Percentiles rank a stretch among this genome's conserved stretches.
phyloP scores from a whole-genome alignment of 1,140 invertebrate species.

The Brachionus plicatilis region DNA sequence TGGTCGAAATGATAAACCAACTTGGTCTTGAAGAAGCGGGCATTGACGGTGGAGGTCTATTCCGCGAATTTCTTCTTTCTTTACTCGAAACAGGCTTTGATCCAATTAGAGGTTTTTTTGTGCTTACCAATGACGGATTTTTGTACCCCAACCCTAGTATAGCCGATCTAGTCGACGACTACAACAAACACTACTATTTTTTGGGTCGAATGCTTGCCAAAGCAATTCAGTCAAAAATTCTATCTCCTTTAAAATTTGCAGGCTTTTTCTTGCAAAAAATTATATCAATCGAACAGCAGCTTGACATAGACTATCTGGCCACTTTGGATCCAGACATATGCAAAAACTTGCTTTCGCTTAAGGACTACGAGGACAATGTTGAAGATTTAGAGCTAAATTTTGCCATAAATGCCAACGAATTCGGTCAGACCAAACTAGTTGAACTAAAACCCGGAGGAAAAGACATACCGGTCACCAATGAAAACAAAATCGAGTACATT shows the following conservation, averaged over 20 bases:
- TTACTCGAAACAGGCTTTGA: slow-evolving; percentile 89
- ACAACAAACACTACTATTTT: slow-evolving; percentile 85
- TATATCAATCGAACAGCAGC: slow-evolving; percentile 67
- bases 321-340: slow-evolving; percentile 87
- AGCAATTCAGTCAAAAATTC: slow-evolving; percentile 19
- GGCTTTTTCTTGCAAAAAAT: slow-evolving; percentile 69
- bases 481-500: slow-evolving; percentile 91
- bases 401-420: slow-evolving; percentile 77
- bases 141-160: slow-evolving; percentile 92
- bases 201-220: slow-evolving; percentile 70
- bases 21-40: slow-evolving; percentile 83
- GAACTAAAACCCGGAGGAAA: slow-evolving; percentile 83
- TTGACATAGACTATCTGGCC: slow-evolving; percentile 86
- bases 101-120: slow-evolving; percentile 89
- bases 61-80: slow-evolving; percentile 64
- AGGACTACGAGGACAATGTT: slow-evolving; percentile 63
- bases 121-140: slow-evolving; percentile 81
- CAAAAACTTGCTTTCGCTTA: slow-evolving; percentile 77
- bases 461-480: slow-evolving; percentile 79
- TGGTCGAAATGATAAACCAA: slow-evolving; percentile 71
- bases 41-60: slow-evolving; percentile 86
- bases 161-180: slow-evolving; percentile 73
- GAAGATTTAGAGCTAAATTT: slow-evolving; percentile 66
- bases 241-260: slow-evolving; percentile 43
- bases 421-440: slow-evolving; percentile 70